phyloP scores from a whole-genome alignment of 2,797 vertebrate genomes.

The Rhodeus uyekii region DNA sequence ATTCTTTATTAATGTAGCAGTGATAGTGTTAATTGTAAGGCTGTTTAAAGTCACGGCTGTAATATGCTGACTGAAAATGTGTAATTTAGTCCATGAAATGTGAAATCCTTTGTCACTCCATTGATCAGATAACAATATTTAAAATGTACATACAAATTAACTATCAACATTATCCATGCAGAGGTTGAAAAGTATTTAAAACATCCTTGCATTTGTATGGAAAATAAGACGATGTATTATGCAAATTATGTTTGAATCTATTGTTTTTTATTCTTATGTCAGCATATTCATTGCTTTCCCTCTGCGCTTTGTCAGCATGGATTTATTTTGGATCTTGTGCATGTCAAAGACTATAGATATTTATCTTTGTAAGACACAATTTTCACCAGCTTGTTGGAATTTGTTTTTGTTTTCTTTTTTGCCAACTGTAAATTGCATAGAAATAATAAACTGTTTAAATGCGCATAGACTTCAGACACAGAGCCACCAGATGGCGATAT shows the following conservation, averaged over 20 bases:
- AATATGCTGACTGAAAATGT: not conserved
- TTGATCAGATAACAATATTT: conserved; percentile 8
- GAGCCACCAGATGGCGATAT: not conserved
- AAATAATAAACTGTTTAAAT: conserved; percentile 62
- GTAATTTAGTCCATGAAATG: conserved; percentile 19
- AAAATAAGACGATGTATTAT: not conserved
- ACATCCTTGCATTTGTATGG: not conserved
- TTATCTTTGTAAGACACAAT: conserved; percentile 58
- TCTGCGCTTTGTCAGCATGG: not conserved
- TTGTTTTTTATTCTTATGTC: not conserved
- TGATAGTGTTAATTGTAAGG: conserved; percentile 4
- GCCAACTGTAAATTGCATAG: conserved; percentile 66
- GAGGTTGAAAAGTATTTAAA: conserved; percentile 1
- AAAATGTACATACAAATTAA: conserved; percentile 1
- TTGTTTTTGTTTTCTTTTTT: conserved; percentile 40
- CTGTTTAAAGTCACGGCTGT: not conserved
- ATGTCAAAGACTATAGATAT: not conserved
- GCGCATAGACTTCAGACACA: not conserved
- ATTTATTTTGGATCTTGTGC: conserved; percentile 28
- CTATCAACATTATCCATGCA: not conserved
- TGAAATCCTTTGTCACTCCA: not conserved
- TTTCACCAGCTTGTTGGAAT: conserved; percentile 63
- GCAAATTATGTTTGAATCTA: not conserved
- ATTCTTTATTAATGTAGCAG: conserved; percentile 17
- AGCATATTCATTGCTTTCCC: not conserved